Conservation (phyloP, 1,140 invertebrate species). For the Holotrichia oblita region DNA sequence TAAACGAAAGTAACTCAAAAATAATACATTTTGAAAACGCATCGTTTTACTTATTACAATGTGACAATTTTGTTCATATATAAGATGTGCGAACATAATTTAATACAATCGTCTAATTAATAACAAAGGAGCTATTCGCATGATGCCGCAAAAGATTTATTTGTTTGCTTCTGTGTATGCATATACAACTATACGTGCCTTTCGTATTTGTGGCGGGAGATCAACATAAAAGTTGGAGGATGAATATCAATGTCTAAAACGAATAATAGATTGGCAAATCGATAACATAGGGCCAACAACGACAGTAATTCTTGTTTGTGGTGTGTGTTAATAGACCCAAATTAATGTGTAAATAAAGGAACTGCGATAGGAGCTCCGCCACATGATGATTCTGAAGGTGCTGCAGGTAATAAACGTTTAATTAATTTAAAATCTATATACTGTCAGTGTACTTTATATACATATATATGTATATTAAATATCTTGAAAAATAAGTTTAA, state of each 20-base stretch:
- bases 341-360: constrained; percentile 34
- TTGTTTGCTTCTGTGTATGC: constrained; percentile 15
- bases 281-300: constrained; percentile 25
- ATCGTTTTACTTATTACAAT: too few species aligned
- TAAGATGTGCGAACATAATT: background rate
- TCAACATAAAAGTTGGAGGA: constrained; percentile 35
- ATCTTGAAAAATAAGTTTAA: background rate
- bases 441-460: background rate
- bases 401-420: constrained; percentile 28
- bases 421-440: background rate
- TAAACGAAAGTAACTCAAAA: too few species aligned
- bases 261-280: constrained; percentile 27
- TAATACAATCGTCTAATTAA: background rate
- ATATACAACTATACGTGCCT: background rate
- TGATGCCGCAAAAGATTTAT: background rate
- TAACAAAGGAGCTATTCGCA: background rate
- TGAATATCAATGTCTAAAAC: constrained; percentile 31
- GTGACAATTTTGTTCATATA: too few species aligned
- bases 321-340: constrained; percentile 31
- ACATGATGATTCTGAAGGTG: constrained; percentile 14
- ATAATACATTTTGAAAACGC: too few species aligned
- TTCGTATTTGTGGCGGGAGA: constrained; percentile 28
- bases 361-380: background rate
- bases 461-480: background rate
- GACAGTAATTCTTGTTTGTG: constrained; percentile 24